Evolutionary conservation across 2,113 vertebrate genomes (phyloP).

Genomic region (Shinisaurus crocodilurus): DNA sequence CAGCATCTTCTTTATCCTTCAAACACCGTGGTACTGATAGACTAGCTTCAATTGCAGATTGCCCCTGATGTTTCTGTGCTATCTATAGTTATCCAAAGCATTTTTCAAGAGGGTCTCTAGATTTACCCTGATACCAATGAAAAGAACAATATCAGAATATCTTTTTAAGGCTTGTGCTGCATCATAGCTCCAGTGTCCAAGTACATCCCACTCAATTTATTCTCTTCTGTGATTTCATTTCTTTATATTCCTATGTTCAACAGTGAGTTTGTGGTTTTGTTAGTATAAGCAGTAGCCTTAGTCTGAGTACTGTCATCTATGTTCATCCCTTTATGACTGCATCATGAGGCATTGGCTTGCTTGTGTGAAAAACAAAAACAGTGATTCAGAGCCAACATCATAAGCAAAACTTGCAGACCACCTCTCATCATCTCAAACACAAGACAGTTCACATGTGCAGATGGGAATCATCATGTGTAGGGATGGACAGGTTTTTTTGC

Average conservation of each 20-base stretch:
- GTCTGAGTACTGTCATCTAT: no score
- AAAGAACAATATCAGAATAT: constrained; percentile 5
- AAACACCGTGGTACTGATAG: neutral
- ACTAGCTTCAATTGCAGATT: neutral
- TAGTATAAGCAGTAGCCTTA: neutral
- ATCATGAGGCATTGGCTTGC: no score
- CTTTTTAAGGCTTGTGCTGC: neutral
- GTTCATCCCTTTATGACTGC: neutral
- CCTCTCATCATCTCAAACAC: neutral
- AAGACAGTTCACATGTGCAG: no score
- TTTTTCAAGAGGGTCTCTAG: neutral
- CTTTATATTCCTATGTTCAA: no score
- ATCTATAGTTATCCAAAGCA: neutral
- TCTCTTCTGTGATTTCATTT: neutral
- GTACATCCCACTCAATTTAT: neutral
- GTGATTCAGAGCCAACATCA: neutral
- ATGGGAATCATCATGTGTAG: no score
- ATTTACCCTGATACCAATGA: neutral
- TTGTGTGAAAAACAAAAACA: neutral
- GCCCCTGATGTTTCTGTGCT: neutral
- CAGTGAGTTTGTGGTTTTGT: neutral
- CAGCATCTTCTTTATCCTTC: constrained; percentile 1
- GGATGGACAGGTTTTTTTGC: no score
- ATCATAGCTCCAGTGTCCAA: neutral
- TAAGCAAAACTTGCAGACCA: neutral